Evolutionary conservation across 1,140 invertebrate genomes (phyloP), one percentile per base, ranked within the genome.

Genomic region (Drosophila carrolli): DNA sequence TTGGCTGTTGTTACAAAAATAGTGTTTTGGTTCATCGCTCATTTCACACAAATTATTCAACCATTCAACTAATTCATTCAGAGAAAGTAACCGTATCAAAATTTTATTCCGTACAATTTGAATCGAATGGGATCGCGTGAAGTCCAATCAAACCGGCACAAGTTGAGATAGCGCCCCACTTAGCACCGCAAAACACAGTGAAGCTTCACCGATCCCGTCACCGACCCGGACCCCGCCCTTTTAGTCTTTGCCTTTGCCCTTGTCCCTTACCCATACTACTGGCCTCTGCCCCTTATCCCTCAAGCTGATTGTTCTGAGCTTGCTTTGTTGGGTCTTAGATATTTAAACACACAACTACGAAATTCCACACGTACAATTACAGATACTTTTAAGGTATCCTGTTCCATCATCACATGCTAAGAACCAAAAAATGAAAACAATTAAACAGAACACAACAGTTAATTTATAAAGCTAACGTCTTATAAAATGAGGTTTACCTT

Each of bases 401-500:
- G 50, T 53, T 43, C 38, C 62, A 66, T 58, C 66, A 68, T 61
- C 41, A 59, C 46, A 56, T 29, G 29, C 60, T 29, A 38, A 72
- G 37, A 55, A 65, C 48, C 38, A 41, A 35, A 27, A 27, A 38
- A 55, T 27, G n/a, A 32, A 44, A 54, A 35, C n/a, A 55, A 44
- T 27, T 13, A 58, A 58, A 57, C 41, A 59, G 32, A 66, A 77
- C 60, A 74, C 59, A 61, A 65, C 44, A 55, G 62, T 54, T 74
- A 76, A 58, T 65, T 75, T 75, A 53, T 76, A 79, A 83, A 51
- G 48, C 68, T 72, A 75, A 88, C 66, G 84, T 88, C 66, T 83
- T 89, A 66, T 89, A 48, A 89, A 88, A 83, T 79, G 76, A 88
- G 84, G 83, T 89, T 88, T 88, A 88, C 80, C 83, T 89, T 90